These are phyloP conservation scores for Drosophila kokeensis DNA, from an alignment of 2,888 invertebrate species.

Conservation along the genomic window DNA sequence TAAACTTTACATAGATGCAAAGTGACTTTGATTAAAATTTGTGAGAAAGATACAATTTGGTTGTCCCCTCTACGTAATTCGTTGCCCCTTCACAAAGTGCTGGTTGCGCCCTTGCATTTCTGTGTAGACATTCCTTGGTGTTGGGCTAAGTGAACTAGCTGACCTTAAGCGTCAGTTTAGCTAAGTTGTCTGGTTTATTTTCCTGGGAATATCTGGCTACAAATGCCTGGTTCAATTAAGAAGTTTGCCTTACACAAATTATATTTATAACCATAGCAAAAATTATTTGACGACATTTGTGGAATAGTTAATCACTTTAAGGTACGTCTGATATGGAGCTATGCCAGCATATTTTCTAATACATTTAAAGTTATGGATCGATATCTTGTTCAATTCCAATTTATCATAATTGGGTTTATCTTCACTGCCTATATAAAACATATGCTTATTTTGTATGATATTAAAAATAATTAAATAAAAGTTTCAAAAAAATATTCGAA, in stretches of 20 bases:
- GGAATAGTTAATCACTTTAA: neutral
- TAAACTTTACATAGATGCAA: neutral
- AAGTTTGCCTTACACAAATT: fast-evolving
- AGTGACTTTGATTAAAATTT: neutral
- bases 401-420: neutral
- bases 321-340: neutral
- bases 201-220: fast-evolving
- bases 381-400: neutral
- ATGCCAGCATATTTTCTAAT: neutral
- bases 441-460: neutral
- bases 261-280: neutral
- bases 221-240: neutral
- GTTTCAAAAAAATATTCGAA: neutral
- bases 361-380: fast-evolving
- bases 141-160: neutral
- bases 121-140: neutral
- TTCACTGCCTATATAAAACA: neutral
- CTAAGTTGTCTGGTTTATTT: neutral
- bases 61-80: neutral
- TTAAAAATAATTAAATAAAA: neutral
- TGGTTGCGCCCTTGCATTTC: neutral
- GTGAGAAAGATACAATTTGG: neutral
- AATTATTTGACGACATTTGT: neutral
- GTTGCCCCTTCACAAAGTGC: neutral
- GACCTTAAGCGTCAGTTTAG: neutral